Percentiles rank a stretch among this genome's conserved stretches.
phyloP scores from a whole-genome alignment of 2,113 vertebrate genomes.

The Ptychochromis oligacanthus region DNA sequence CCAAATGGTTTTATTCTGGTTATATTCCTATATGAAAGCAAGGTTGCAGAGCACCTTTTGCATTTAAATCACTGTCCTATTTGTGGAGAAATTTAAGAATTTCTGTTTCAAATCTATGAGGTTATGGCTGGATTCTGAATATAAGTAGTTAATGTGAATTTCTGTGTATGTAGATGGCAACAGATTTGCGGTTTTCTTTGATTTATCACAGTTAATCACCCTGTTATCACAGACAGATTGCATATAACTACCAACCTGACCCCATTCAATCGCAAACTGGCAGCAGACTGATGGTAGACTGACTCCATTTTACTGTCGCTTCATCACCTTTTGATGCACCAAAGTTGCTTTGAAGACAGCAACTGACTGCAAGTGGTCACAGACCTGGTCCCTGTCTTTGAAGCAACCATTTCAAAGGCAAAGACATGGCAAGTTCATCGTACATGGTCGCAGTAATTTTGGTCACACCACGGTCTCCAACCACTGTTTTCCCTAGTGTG shows the following conservation, averaged over 20 bases:
- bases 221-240: too few relatives aligned
- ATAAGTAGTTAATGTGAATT: not conserved
- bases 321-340: not conserved
- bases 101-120: not conserved
- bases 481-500: too few relatives aligned
- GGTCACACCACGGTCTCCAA: too few relatives aligned
- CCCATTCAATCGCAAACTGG: not conserved
- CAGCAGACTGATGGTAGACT: not conserved
- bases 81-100: not conserved
- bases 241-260: not conserved
- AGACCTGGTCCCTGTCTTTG: too few relatives aligned
- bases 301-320: not conserved
- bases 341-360: not conserved
- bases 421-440: too few relatives aligned
- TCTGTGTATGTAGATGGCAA: not conserved
- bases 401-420: too few relatives aligned
- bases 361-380: too few relatives aligned
- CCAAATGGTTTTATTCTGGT: too few relatives aligned
- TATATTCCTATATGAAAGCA: too few relatives aligned
- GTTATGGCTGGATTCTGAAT: not conserved
- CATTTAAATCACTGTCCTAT: not conserved
- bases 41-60: not conserved
- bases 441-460: too few relatives aligned
- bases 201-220: too few relatives aligned
- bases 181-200: not conserved